A percentile compares a stretch with the other conserved stretches of the same genome.
Conservation (phyloP, 2,113 vertebrate species). For the Chlorodrepanis virens region DNA sequence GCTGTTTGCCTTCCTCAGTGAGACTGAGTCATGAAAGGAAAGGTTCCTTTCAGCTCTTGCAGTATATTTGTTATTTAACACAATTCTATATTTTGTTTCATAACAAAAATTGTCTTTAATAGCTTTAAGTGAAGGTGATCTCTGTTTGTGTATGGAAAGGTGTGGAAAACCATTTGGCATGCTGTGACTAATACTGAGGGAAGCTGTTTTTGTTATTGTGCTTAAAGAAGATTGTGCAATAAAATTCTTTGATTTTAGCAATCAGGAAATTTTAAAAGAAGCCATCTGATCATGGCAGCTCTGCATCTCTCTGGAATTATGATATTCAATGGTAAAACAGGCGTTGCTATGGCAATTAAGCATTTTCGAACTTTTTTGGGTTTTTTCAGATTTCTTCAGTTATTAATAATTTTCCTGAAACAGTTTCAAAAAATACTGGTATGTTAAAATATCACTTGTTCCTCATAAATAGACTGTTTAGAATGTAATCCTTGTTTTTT, state of each 20-base stretch:
- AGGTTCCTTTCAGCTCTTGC: background rate
- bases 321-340: background rate
- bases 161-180: background rate
- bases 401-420: slow-evolving; percentile 64
- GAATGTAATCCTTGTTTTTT: slow-evolving; percentile 20
- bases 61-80: background rate
- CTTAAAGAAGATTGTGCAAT: background rate
- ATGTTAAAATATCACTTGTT: slow-evolving; percentile 18
- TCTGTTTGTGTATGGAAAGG: background rate
- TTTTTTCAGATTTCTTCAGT: slow-evolving; percentile 34
- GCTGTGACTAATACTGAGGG: background rate
- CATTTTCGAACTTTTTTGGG: slow-evolving; percentile 11
- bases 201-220: background rate
- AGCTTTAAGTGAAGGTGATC: background rate
- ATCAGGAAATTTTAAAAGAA: slow-evolving; percentile 15
- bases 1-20: background rate
- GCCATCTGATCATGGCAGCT: background rate
- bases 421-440: slow-evolving; percentile 27
- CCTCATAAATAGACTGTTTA: slow-evolving; percentile 23
- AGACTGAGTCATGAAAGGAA: background rate
- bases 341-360: slow-evolving; percentile 63
- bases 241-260: slow-evolving; percentile 8
- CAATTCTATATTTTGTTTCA: background rate
- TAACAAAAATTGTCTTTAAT: background rate
- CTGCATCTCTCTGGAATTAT: slow-evolving; percentile 18